phyloP scores from a whole-genome alignment of 2,797 vertebrate genomes.

The Emydoidea blandingii region DNA sequence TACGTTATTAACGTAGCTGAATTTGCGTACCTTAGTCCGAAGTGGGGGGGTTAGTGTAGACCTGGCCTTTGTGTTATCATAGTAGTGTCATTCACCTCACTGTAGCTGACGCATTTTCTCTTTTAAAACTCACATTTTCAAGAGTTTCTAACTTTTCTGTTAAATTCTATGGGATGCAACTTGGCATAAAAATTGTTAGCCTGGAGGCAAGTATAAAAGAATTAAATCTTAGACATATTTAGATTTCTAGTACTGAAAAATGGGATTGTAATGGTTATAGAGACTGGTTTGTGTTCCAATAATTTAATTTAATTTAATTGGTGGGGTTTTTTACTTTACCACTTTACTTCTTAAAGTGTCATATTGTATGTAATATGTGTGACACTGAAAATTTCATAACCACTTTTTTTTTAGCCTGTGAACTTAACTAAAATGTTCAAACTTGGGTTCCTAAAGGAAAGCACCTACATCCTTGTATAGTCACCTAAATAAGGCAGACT shows the following conservation, averaged over 20 bases:
- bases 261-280: neutral
- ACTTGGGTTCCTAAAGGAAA: neutral
- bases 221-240: constrained; percentile 14
- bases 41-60: too few species aligned
- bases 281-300: neutral
- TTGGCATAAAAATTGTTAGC: neutral
- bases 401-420: neutral
- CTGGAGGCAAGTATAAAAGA: constrained; percentile 16
- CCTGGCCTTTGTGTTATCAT: constrained; percentile 22
- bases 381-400: neutral
- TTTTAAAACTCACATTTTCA: constrained; percentile 30
- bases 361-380: neutral
- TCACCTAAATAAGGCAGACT: fast-evolving
- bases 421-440: neutral
- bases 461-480: neutral
- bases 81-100: constrained; percentile 46
- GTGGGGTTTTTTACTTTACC: neutral
- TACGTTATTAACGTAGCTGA: too few species aligned
- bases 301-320: neutral
- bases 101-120: constrained; percentile 5
- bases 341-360: neutral
- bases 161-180: neutral
- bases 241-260: constrained; percentile 22
- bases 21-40: too few species aligned
- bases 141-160: neutral